Base-by-base conservation (phyloP, 2,113 vertebrate genomes). In the Pomatostomus ruficeps region DNA sequence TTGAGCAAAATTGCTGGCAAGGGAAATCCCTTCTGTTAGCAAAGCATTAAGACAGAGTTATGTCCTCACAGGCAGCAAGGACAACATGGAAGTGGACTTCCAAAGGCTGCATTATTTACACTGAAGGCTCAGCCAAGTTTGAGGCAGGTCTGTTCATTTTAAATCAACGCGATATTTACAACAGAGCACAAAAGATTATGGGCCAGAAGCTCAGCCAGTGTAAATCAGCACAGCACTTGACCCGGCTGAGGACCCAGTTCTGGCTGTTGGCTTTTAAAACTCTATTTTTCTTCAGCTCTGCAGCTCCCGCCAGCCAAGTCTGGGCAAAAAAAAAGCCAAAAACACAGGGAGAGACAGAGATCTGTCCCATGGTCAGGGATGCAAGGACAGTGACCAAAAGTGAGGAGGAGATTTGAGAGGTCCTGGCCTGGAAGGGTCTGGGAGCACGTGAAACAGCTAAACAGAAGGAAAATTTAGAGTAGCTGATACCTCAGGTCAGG, bases 191-290 rank as follows among this genome's bases (percentile, higher is more conserved):
- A 77, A 86, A 80, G 76, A 93, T 81, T 70, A 89, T 38, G 70
- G 86, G 89, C 77, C 38, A 82, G 83, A 89, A 72, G 63, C 71
- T 33, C 33, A 49, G 42, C 40, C 52, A 38, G 82, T 6, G 36
- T 85, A 96, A 93, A 93, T 79, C 85, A 85, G 33, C 1, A 2
- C 43, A 65, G 48, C 31, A 9, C 78, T 85, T 87, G 74, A 89
- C 88, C 75, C 62, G 57, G 59, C 25, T 66, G 67, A 93, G 70
- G 70, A 76, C 29, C 51, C 48, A 45, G 91, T 80, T 96, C 82
- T 81, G 79, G 48, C 75, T 85, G 82, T 33, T 55, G 59, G 72
- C 51, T 94, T 93, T 92, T 68, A 90, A 93, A 84, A 65, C 24
- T 51, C 89, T 28, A 3, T 61, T 95, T 89, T 78, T 79, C 81